Evolutionary conservation across 2,888 invertebrate genomes (phyloP).

Genomic region (Capitulum mitella): DNA sequence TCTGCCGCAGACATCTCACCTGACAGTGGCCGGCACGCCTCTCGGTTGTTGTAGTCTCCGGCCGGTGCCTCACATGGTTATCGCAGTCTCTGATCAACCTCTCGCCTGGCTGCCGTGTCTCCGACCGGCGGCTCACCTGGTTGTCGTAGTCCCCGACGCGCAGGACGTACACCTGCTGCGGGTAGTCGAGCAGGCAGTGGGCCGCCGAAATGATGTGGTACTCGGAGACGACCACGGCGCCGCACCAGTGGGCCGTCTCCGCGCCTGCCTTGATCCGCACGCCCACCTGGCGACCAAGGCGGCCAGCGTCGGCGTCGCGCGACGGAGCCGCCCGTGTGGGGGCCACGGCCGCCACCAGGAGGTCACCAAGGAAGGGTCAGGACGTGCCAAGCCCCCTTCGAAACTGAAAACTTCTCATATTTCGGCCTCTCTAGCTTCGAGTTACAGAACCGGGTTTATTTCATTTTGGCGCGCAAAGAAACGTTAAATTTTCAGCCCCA

Average conservation of each 20-base stretch:
- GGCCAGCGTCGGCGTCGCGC: too few relatives aligned
- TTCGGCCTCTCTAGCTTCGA: too few relatives aligned
- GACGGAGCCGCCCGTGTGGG: too few relatives aligned
- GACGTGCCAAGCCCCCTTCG: too few relatives aligned
- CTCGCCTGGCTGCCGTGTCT: conserved; percentile 39
- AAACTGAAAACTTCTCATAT: too few relatives aligned
- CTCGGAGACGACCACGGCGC: conserved; percentile 59
- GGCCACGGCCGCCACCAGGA: too few relatives aligned
- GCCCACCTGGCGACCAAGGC: conserved; percentile 36
- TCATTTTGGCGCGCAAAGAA: too few relatives aligned
- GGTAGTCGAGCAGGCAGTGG: conserved; percentile 61
- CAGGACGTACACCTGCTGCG: conserved; percentile 59
- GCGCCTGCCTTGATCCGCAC: conserved; percentile 33
- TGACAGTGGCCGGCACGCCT: not conserved
- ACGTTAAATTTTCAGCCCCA: too few relatives aligned
- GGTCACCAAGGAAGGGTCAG: too few relatives aligned
- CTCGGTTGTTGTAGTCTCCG: not conserved
- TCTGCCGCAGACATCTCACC: too few relatives aligned
- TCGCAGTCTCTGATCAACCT: not conserved
- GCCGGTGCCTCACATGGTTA: not conserved
- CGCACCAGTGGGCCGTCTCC: conserved; percentile 57
- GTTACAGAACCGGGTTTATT: too few relatives aligned
- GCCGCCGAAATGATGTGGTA: conserved; percentile 62
- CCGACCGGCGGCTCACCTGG: conserved; percentile 45
- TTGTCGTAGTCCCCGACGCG: conserved; percentile 68